Base-by-base conservation (phyloP, 2,888 invertebrate species). In the Bruchidius siliquastri region DNA sequence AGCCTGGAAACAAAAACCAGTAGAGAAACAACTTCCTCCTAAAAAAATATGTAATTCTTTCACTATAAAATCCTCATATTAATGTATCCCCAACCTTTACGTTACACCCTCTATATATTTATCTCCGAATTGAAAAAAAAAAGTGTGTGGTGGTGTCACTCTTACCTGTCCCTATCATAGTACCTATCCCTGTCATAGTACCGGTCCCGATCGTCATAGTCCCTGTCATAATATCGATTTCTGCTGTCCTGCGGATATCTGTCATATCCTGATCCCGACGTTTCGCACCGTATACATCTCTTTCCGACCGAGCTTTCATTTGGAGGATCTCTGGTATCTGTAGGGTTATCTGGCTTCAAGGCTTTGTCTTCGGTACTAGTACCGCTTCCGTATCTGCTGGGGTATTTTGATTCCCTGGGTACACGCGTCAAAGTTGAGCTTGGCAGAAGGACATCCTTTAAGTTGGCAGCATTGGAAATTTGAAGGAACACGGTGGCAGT, bases 211-310 rank as follows among this genome's bases (percentile, higher is more conserved):
- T 74, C 74, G 32, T 70, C 69, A 70, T 76, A 75, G 67, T 77
- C 76, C 68, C 77, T 74, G 66, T 75, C 75, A 68, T 74, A 67
- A 69, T 77, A 74, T 30, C 75, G 30, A 66, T 72, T 78, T 72
- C 30, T 22, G 68, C 77, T 72, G 71, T 77, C 84, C 21, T 78
- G 76, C 0, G 77, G 74, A 82, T 79, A 70, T 20, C 72, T 71
- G 22, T 72, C 68, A 21, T 32, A 76, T 10, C 76, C 75, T 70
- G 66, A 21, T 74, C 77, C 77, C n/a, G 76, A 75, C 22, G 75
- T 75, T 20, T 79, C 78, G 67, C 81, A 81, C 6, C 78, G 76
- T n/a, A 77, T 75, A 70, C 81, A 81, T 26, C 81, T 72, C 71
- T 81, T 81, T 10, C 78, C 81, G 20, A 80, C 71, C 0, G 78